Percentiles rank a stretch among this genome's conserved stretches.
Conservation (phyloP, 2,888 invertebrate species). For the Eupithecia vulgata region DNA sequence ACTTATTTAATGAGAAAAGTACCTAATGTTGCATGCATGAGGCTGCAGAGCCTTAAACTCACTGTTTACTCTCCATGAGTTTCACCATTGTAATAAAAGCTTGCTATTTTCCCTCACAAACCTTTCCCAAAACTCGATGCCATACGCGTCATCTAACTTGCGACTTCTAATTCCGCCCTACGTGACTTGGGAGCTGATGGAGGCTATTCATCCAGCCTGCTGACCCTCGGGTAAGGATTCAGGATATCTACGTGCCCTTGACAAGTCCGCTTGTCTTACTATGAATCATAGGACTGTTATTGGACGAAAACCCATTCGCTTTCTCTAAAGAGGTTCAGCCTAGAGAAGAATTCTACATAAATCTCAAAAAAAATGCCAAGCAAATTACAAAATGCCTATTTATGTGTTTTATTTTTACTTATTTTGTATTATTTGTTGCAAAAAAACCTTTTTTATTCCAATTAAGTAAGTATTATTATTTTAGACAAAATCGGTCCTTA, state of each 20-base stretch:
- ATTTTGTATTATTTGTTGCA: no score
- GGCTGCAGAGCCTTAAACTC: no score
- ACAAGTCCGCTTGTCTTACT: background rate
- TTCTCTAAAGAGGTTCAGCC: background rate
- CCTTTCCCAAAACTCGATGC: constrained; percentile 17
- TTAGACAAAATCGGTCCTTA: no score
- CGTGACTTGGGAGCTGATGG: constrained; percentile 56
- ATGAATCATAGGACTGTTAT: background rate
- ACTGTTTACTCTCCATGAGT: background rate
- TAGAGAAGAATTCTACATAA: background rate
- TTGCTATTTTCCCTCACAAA: constrained; percentile 14
- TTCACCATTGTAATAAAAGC: background rate
- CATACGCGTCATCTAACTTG: constrained; percentile 32
- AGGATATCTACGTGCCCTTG: constrained; percentile 5
- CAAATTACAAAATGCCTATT: no score
- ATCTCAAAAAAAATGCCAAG: background rate
- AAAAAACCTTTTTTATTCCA: no score
- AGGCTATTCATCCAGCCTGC: constrained; percentile 54
- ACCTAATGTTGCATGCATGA: no score
- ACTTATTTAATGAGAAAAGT: no score
- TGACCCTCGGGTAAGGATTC: constrained; percentile 49
- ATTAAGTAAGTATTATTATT: no score
- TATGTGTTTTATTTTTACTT: no score
- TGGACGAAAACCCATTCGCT: background rate
- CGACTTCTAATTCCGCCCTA: constrained; percentile 31